Conservation (phyloP, 2,888 invertebrate genomes). For the Xylocampa areola region DNA sequence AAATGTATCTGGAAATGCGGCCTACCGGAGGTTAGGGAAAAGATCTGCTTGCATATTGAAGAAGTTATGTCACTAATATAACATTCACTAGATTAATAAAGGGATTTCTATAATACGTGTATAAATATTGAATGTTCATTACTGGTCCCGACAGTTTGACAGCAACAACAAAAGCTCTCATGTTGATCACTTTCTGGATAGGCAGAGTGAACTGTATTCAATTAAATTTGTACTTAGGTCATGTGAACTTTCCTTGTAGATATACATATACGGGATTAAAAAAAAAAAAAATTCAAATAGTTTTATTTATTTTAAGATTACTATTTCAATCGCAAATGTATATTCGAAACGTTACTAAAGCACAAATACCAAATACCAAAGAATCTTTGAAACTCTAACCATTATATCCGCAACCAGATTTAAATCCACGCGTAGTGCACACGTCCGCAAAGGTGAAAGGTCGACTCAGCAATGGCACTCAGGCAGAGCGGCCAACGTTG, state of each 20-base stretch:
- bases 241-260: too few relatives aligned
- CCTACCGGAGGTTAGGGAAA: too few relatives aligned
- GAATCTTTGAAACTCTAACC: conserved; percentile 1
- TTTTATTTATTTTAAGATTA: too few relatives aligned
- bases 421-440: conserved; percentile 26
- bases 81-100: not conserved
- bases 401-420: conserved; percentile 15
- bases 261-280: too few relatives aligned
- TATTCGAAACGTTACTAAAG: too few relatives aligned
- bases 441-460: conserved; percentile 45
- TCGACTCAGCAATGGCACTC: conserved; percentile 46
- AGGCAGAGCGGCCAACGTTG: conserved; percentile 54
- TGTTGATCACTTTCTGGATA: conserved; percentile 2
- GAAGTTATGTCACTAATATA: not conserved
- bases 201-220: too few relatives aligned
- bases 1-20: too few relatives aligned
- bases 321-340: too few relatives aligned
- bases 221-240: too few relatives aligned
- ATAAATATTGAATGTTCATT: conserved; percentile 7
- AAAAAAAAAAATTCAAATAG: too few relatives aligned
- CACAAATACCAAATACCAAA: not conserved
- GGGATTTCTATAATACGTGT: not conserved
- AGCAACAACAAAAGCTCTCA: conserved; percentile 22
- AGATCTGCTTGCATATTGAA: not conserved
- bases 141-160: conserved; percentile 31